Percentiles rank a stretch among this genome's conserved stretches.
phyloP scores from a whole-genome alignment of 2,797 vertebrate genomes.

The Allobates femoralis region DNA sequence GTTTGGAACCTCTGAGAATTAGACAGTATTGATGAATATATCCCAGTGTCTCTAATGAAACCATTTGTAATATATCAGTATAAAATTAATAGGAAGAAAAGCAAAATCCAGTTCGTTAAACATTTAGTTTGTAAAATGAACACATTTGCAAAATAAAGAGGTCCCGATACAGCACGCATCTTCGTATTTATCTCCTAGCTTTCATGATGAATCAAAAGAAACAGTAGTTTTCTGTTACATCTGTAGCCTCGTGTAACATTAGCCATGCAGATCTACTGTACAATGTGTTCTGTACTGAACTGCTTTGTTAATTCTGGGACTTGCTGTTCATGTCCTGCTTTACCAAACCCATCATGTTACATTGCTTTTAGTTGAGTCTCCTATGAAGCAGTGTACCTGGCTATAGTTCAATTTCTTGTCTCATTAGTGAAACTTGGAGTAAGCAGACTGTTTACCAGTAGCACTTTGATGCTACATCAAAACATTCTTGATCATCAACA shows the following conservation, averaged over 20 bases:
- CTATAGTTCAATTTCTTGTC: constrained; percentile 10
- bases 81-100: neutral
- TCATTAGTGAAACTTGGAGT: constrained; percentile 7
- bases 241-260: neutral
- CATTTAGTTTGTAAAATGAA: neutral
- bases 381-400: neutral
- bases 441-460: constrained; percentile 3
- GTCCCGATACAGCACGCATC: neutral
- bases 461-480: constrained; percentile 7
- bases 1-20: too few relatives aligned
- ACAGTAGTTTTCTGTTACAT: constrained; percentile 13
- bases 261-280: neutral
- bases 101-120: neutral
- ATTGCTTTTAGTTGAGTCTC: neutral
- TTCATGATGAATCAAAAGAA: constrained; percentile 7
- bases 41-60: neutral
- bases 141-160: neutral
- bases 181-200: neutral
- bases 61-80: neutral
- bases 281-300: neutral
- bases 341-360: constrained; percentile 6
- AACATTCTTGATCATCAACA: neutral
- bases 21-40: too few relatives aligned
- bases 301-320: constrained; percentile 20
- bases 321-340: constrained; percentile 8